Conservation (phyloP, 2,113 vertebrate genomes). For the Corynorhinus townsendii region DNA sequence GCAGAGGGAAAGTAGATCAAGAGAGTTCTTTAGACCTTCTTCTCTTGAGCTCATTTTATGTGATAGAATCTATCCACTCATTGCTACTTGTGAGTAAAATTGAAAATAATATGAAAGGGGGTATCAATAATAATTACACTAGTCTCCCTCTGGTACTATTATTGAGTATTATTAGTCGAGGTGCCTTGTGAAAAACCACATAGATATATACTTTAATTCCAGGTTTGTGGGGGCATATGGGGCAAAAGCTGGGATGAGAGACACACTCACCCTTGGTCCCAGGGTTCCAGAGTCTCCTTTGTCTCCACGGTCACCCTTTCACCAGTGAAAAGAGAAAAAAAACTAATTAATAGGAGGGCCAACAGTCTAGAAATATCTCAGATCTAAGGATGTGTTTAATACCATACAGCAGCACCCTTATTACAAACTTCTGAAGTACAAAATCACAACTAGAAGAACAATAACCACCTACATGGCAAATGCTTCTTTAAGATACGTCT, state of each 20-base stretch:
- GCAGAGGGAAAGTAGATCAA: neutral
- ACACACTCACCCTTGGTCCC: conserved; percentile 88
- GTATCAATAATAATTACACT: neutral
- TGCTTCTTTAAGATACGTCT: neutral
- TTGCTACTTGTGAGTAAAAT: neutral
- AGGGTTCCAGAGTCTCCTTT: conserved; percentile 88
- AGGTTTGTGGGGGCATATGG: neutral
- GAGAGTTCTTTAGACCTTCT: neutral
- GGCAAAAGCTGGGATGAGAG: neutral
- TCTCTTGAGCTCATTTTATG: neutral
- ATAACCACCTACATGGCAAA: neutral
- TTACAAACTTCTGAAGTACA: neutral
- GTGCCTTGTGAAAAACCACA: neutral
- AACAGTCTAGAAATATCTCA: neutral
- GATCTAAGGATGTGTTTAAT: neutral
- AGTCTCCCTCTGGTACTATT: neutral
- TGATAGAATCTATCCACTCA: neutral
- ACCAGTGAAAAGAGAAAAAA: neutral
- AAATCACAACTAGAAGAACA: neutral
- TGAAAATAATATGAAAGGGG: neutral
- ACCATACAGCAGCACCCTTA: neutral
- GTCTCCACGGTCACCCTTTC: conserved; percentile 92
- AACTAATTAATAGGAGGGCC: neutral
- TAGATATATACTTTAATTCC: neutral
- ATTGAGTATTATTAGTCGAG: neutral